Percentiles rank a stretch among this genome's conserved stretches.
Conservation (phyloP, 2,113 vertebrate genomes). For the Meles meles region DNA sequence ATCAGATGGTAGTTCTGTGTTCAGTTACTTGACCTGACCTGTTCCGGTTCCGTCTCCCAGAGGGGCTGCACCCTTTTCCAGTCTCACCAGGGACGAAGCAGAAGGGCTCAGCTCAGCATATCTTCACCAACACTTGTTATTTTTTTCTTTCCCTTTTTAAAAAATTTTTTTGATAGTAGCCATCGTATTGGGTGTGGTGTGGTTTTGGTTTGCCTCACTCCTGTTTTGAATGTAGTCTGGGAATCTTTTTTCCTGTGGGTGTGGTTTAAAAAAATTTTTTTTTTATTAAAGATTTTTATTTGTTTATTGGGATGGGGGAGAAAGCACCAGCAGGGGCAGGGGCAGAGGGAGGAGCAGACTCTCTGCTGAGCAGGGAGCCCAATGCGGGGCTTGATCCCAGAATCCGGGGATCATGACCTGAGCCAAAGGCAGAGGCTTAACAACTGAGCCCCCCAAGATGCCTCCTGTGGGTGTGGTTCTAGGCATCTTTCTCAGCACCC, state of each 20-base stretch:
- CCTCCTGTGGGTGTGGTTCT: neutral
- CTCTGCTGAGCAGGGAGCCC: neutral
- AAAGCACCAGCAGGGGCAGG: neutral
- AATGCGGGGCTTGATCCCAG: neutral
- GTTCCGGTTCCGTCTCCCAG: too few relatives aligned
- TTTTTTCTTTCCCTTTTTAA: neutral
- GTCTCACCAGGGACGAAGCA: neutral
- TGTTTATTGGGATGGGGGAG: neutral
- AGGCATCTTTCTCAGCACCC: neutral
- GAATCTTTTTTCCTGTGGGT: neutral
- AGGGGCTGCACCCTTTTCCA: neutral
- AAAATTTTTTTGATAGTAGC: neutral
- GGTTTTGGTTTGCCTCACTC: neutral
- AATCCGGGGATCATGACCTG: neutral
- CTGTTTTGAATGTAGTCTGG: neutral
- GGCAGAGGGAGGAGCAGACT: neutral
- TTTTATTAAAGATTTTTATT: neutral
- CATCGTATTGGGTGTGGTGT: neutral
- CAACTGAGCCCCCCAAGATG: too few relatives aligned
- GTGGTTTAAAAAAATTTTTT: neutral
- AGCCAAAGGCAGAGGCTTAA: neutral
- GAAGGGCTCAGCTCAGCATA: neutral
- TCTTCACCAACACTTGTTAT: neutral
- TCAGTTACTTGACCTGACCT: neutral
- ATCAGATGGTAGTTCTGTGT: neutral